These are phyloP conservation scores for Columbina picui DNA, from an alignment of 2,113 vertebrate genomes.

Conservation along the genomic window DNA sequence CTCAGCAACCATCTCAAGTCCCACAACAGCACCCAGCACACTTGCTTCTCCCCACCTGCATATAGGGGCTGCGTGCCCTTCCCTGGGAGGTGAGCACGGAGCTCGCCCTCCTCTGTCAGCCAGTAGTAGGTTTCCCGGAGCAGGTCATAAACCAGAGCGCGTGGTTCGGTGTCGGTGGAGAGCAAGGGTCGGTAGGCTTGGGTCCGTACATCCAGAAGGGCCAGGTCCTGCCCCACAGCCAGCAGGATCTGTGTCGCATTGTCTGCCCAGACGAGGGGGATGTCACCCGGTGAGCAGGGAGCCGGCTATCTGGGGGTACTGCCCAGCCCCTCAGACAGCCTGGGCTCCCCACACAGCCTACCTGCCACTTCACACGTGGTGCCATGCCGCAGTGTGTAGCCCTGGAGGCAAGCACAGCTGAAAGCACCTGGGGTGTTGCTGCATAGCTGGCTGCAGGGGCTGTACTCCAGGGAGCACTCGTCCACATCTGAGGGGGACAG, in stretches of 20 bases:
- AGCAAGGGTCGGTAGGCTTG: slow-evolving; percentile 68
- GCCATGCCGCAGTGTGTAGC: slow-evolving; percentile 72
- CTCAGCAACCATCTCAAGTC: not conserved
- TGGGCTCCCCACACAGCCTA: not conserved
- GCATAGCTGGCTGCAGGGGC: slow-evolving; percentile 85
- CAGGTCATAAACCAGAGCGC: slow-evolving; percentile 79
- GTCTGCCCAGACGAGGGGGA: slow-evolving; percentile 58
- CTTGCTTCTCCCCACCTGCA: slow-evolving; percentile 67
- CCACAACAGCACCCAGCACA: accelerated
- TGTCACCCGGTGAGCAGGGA: not conserved
- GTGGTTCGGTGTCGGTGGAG: slow-evolving; percentile 49
- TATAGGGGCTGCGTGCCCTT: slow-evolving; percentile 67
- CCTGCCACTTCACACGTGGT: slow-evolving; percentile 79
- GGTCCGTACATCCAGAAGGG: slow-evolving; percentile 77
- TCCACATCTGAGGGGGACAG: slow-evolving; percentile 78
- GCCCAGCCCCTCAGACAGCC: not conserved
- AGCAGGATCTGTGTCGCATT: slow-evolving; percentile 77
- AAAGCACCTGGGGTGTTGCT: slow-evolving; percentile 80
- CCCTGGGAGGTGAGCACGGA: slow-evolving; percentile 67
- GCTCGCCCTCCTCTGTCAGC: slow-evolving; percentile 79
- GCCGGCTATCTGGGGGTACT: accelerated
- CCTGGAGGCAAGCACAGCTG: slow-evolving; percentile 79
- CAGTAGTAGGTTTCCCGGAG: slow-evolving; percentile 79
- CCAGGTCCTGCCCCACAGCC: slow-evolving; percentile 70
- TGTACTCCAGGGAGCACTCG: slow-evolving; percentile 80